phyloP scores from a whole-genome alignment of 2,888 invertebrate species.

The Pilophorus perplexus region DNA sequence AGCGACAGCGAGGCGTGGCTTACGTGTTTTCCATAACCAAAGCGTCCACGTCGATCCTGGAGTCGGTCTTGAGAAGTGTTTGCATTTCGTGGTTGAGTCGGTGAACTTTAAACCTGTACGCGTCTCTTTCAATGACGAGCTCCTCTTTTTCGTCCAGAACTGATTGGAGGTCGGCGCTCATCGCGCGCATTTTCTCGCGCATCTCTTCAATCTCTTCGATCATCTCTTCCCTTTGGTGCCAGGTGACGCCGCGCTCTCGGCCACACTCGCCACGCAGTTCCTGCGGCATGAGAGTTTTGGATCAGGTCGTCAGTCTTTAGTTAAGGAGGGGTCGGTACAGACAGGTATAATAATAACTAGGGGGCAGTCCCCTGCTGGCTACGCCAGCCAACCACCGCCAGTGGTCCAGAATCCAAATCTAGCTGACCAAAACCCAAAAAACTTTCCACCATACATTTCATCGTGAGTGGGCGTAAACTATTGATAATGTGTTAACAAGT shows the following conservation, averaged over 20 bases:
- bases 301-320: too few species aligned
- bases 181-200: conserved; percentile 57
- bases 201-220: conserved; percentile 64
- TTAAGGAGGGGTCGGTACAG: too few species aligned
- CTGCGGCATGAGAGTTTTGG: too few species aligned
- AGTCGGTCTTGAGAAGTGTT: conserved; percentile 61
- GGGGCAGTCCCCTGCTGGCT: too few species aligned
- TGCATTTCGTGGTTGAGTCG: conserved; percentile 76
- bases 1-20: conserved; percentile 9
- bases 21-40: conserved; percentile 76
- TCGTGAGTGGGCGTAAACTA: too few species aligned
- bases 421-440: too few species aligned
- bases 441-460: too few species aligned
- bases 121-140: conserved; percentile 73
- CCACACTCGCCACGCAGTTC: conserved; percentile 25
- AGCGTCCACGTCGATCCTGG: conserved; percentile 70
- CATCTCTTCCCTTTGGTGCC: conserved; percentile 64
- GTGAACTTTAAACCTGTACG: conserved; percentile 76
- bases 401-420: too few species aligned
- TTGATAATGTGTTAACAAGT: too few species aligned
- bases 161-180: conserved; percentile 72
- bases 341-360: too few species aligned
- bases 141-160: conserved; percentile 84
- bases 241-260: conserved; percentile 30
- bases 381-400: too few species aligned